Evolutionary conservation across 2,113 vertebrate species (phyloP), one percentile per base, ranked within the genome.

Genomic region (Phylloscopus whistleri): DNA sequence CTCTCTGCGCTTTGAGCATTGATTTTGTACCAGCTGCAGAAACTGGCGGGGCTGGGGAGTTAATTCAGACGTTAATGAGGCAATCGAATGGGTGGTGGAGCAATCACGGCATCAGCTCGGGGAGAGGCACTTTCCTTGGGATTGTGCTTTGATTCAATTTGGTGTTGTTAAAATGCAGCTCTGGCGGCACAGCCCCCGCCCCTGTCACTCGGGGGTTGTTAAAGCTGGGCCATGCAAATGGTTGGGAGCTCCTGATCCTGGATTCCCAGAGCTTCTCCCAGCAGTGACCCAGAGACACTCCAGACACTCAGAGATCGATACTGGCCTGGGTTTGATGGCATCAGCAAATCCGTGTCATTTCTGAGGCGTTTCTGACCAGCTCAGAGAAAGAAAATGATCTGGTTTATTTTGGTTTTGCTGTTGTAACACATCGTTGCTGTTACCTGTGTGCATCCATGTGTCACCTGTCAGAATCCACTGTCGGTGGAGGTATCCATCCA

Each of bases 61-160:
- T 98, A 97, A 97, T 96, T 73, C 58, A 91, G 94, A 33, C 96
- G 84, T 98, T 97, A 98, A 92, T 92, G 96, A 98, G 94, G 79
- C 96, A 95, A 96, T 97, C 92, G 93, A 95, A 95, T 70, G 91
- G 93, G 94, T 96, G 90, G 90, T 73, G 94, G 97, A 96, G 96
- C 97, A 96, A 64, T 97, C 72, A 46, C 30, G 78, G 94, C 94
- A 87, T 97, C 96, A 91, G 96, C 97, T 94, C 85, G 15, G 53
- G 67, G 41, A 41, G 96, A 94, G 82, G 58, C 73, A 81, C 89
- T 95, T 93, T 66, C 91, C 94, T 33, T 10, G 48, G 86, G 73
- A 73, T 75, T 74, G 87, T 55, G 67, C 79, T 90, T 85, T 84
- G 83, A 79, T 78, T 93, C 89, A 76, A 28, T 95, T 76, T 87